Evolutionary conservation across 2,113 vertebrate genomes (phyloP).

Genomic region (zebrafish (Danio rerio)): DNA sequence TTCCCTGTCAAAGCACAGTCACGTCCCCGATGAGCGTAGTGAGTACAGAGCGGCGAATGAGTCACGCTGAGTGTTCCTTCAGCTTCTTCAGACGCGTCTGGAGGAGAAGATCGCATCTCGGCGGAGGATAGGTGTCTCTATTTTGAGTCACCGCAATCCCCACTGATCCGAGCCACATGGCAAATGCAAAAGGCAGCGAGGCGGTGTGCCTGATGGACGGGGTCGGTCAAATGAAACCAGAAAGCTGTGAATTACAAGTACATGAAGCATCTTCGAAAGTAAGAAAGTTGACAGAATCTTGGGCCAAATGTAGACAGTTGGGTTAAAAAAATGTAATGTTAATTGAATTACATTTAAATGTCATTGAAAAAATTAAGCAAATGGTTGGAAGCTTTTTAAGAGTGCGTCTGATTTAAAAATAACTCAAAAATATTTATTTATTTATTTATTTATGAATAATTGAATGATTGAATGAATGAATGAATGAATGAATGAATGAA

Average conservation of each 20-base stretch:
- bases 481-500: not conserved
- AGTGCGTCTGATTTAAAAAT: no score
- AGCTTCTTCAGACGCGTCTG: conserved; percentile 28
- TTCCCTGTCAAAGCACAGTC: conserved; percentile 37
- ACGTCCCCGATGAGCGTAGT: conserved; percentile 10
- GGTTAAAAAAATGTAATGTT: no score
- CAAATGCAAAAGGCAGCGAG: conserved; percentile 33
- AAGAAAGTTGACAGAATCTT: conserved; percentile 5
- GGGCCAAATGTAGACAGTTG: no score
- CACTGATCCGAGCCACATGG: conserved; percentile 8
- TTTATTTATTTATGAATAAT: no score
- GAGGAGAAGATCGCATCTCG: conserved; percentile 1
- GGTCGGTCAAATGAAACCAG: conserved; percentile 21
- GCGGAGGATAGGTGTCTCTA: conserved; percentile 34
- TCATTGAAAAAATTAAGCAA: no score
- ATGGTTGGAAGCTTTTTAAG: no score
- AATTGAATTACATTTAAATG: no score
- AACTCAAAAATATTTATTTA: no score
- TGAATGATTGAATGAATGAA: no score
- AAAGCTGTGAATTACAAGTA: conserved; percentile 11
- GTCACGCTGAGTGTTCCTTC: conserved; percentile 34
- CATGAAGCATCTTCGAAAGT: conserved; percentile 4
- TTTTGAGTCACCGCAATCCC: conserved; percentile 34
- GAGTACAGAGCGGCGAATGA: conserved; percentile 28
- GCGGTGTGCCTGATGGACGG: conserved; percentile 11